phyloP scores from a whole-genome alignment of 1,140 invertebrate species.

The Adoxophyes honmai region DNA sequence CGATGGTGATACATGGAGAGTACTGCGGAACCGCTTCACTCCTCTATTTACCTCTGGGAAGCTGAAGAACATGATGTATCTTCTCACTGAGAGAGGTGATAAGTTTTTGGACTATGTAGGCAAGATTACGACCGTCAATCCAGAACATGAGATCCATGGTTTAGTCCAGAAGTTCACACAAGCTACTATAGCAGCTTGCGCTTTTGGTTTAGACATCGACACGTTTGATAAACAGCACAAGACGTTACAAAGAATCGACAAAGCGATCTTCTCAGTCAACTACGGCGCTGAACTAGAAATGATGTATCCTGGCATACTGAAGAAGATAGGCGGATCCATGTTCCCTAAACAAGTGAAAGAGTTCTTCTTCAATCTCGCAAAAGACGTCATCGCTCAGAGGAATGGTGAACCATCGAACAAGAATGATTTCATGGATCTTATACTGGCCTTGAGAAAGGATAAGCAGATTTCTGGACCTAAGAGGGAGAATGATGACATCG shows the following conservation, averaged over 20 bases:
- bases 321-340: conserved; percentile 30
- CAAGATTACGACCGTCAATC: conserved; percentile 19
- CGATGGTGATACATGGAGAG: conserved; percentile 75
- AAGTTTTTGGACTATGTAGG: conserved; percentile 44
- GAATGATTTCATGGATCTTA: conserved; percentile 44
- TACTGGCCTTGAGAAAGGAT: conserved; percentile 53
- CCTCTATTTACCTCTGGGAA: conserved; percentile 79
- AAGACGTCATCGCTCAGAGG: conserved; percentile 27
- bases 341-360: conserved; percentile 30
- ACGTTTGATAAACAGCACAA: conserved; percentile 15
- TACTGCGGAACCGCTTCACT: conserved; percentile 73
- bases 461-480: conserved; percentile 23
- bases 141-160: conserved; percentile 56
- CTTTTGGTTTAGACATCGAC: conserved; percentile 78
- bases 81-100: conserved; percentile 48
- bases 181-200: conserved; percentile 75
- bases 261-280: conserved; percentile 22
- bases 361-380: conserved; percentile 35
- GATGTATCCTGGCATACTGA: conserved; percentile 42
- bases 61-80: conserved; percentile 77
- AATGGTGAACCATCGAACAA: conserved; percentile 26
- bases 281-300: conserved; percentile 32
- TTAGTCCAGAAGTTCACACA: conserved; percentile 62
- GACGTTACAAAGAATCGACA: conserved; percentile 30
- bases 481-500: conserved; percentile 13